phyloP scores from a whole-genome alignment of 2,888 invertebrate genomes.

The Blastobasis adustella region DNA sequence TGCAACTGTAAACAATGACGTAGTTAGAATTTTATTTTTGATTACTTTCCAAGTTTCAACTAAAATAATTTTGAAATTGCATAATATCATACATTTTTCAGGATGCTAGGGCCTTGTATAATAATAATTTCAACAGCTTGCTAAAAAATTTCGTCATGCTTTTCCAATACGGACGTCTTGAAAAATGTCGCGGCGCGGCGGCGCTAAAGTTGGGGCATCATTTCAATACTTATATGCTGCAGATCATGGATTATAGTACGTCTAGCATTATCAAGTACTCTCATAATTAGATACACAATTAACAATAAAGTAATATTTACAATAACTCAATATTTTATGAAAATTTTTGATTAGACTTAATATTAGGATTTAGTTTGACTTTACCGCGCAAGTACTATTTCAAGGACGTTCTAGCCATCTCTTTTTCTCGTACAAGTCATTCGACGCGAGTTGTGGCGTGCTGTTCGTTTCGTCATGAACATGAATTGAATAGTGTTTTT shows the following conservation, averaged over 20 bases:
- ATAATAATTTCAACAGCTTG: not conserved
- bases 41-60: no score
- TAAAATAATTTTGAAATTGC: no score
- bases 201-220: constrained; percentile 19
- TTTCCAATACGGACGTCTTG: constrained; percentile 18
- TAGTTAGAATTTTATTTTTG: no score
- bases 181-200: constrained; percentile 25
- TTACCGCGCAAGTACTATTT: constrained; percentile 65
- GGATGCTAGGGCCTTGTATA: no score
- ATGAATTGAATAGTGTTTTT: constrained; percentile 58
- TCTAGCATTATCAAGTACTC: not conserved
- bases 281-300: not conserved
- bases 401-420: constrained; percentile 49
- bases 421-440: constrained; percentile 43
- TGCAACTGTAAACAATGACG: no score
- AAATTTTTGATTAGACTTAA: not conserved
- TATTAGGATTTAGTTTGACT: constrained; percentile 43
- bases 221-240: constrained; percentile 13
- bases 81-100: no score
- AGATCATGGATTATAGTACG: not conserved
- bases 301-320: not conserved
- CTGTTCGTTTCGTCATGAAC: constrained; percentile 59
- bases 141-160: constrained; percentile 27
- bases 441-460: constrained; percentile 42
- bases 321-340: not conserved